Conservation (phyloP, 2,113 vertebrate genomes). For the Accipiter cooperii region DNA sequence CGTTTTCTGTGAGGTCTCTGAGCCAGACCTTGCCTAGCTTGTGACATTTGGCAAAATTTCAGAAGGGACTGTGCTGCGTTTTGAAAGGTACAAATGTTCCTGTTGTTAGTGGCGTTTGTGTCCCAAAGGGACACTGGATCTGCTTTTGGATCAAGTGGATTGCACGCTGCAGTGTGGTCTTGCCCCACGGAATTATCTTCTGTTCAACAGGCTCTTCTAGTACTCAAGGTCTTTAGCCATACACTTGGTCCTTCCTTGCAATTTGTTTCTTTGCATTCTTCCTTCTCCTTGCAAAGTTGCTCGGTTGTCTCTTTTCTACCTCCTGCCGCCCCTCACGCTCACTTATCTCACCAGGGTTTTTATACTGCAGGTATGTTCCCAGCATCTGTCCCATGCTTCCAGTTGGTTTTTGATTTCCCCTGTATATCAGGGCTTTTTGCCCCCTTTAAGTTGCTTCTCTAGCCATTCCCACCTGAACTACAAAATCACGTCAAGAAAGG, state of each 20-base stretch:
- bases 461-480: background rate
- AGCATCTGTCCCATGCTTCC: background rate
- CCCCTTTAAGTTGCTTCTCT: background rate
- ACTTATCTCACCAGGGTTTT: background rate
- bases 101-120: background rate
- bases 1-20: background rate
- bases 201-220: background rate
- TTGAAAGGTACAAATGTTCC: background rate
- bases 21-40: background rate
- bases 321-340: background rate
- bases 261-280: background rate
- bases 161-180: rapidly evolving
- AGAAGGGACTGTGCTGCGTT: background rate
- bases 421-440: background rate
- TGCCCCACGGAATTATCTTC: background rate
- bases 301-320: background rate
- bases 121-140: background rate
- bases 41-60: background rate
- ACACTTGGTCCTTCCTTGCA: background rate
- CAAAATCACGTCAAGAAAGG: background rate
- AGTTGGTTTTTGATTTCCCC: background rate
- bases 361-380: background rate
- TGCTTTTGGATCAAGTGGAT: background rate
- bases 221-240: background rate
- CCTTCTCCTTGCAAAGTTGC: background rate